Conservation (phyloP, 2,797 vertebrate genomes). For the Hydrophis major region DNA sequence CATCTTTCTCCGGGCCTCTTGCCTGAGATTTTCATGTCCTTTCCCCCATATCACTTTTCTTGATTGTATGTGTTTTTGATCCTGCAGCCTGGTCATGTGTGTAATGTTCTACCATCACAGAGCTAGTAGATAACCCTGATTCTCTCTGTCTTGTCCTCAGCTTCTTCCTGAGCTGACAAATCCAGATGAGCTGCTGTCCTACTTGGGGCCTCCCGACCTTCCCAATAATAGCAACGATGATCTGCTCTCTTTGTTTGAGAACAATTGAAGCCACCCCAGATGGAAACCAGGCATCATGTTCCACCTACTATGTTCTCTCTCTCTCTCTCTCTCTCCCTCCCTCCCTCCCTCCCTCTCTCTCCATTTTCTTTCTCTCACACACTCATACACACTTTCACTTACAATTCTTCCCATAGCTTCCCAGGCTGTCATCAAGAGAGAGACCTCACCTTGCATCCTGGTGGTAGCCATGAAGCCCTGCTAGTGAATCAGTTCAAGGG, state of each 20-base stretch:
- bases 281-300: neutral
- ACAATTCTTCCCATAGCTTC: slow-evolving; percentile 2
- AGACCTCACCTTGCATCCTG: neutral
- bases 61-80: neutral
- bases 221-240: slow-evolving; percentile 92
- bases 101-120: neutral
- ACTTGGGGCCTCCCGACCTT: slow-evolving; percentile 91
- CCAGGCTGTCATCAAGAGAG: slow-evolving; percentile 1
- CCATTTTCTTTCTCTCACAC: neutral
- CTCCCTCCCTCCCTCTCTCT: too few species aligned
- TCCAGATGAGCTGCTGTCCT: slow-evolving; percentile 92
- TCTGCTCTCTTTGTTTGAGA: slow-evolving; percentile 94
- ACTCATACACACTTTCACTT: neutral
- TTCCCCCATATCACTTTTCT: neutral
- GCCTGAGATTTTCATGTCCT: neutral
- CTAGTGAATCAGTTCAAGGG: neutral
- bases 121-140: neutral
- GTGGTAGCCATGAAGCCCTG: neutral
- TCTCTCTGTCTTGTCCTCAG: slow-evolving; percentile 61
- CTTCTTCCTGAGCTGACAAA: slow-evolving; percentile 95
- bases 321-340: neutral
- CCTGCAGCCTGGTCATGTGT: neutral
- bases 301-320: neutral
- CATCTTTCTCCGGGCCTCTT: neutral
- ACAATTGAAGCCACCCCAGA: slow-evolving; percentile 78